These are phyloP conservation scores for Blera fallax DNA, from an alignment of 2,888 invertebrate species.

Conservation along the genomic window DNA sequence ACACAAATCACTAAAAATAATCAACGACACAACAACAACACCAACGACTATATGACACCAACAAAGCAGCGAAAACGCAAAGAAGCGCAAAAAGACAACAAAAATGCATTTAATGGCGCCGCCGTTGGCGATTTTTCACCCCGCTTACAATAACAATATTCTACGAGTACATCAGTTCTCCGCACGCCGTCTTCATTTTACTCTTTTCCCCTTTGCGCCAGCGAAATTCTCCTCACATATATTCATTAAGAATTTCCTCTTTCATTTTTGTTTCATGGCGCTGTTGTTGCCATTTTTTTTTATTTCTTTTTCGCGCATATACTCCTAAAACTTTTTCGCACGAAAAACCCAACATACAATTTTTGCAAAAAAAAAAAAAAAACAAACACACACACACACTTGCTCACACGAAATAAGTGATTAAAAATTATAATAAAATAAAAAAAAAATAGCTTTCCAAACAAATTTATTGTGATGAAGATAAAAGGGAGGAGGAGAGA, in stretches of 20 bases:
- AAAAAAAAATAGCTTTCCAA: background rate
- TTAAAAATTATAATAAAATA: slow-evolving; percentile 11
- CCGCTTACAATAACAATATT: slow-evolving; percentile 46
- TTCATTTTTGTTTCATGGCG: slow-evolving; percentile 5
- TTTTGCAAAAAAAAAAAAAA: slow-evolving; percentile 3
- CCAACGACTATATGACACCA: slow-evolving; percentile 19
- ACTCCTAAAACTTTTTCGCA: slow-evolving; percentile 51
- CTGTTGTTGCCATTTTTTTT: slow-evolving; percentile 12
- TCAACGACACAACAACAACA: slow-evolving; percentile 50
- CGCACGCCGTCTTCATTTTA: background rate
- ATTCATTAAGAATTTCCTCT: slow-evolving; percentile 59
- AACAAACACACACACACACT: background rate
- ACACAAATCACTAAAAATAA: slow-evolving; percentile 62
- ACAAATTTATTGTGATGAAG: slow-evolving; percentile 35
- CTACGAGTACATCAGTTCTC: slow-evolving; percentile 9
- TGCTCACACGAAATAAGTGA: slow-evolving; percentile 17
- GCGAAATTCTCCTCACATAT: slow-evolving; percentile 13
- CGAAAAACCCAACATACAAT: slow-evolving; percentile 28
- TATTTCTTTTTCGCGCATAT: slow-evolving; percentile 4
- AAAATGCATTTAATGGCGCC: slow-evolving; percentile 66
- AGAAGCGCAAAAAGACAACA: slow-evolving; percentile 48
- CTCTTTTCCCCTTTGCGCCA: slow-evolving; percentile 13
- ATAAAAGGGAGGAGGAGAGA: slow-evolving; percentile 14
- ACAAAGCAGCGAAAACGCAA: slow-evolving; percentile 21
- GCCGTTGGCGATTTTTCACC: slow-evolving; percentile 55